Base-by-base conservation (phyloP, 2,797 vertebrate genomes). In the Acanthiza pusilla region DNA sequence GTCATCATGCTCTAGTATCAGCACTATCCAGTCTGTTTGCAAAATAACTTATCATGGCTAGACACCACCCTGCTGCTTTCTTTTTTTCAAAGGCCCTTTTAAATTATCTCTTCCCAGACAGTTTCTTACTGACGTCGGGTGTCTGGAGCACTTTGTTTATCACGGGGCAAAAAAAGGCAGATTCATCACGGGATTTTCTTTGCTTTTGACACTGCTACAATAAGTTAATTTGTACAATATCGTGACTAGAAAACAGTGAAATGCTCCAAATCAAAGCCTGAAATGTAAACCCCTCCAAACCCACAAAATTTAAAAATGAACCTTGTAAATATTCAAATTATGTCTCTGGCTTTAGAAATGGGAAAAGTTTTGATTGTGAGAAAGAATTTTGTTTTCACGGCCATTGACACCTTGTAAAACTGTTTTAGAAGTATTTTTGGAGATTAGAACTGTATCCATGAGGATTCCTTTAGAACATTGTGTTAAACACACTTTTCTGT, bases 141-240 rank as follows among this genome's bases (percentile, higher is more conserved):
- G 90, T 93, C 80, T 95, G 63, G 60, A 85, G 42, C 45, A 89
- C 58, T 92, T 93, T 91, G 92, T 95, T 96, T 94, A 89, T 94
- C 58, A 6, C 3, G 25, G 67, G 8, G 19, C 7, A 0, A 3
- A 40, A 75, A 54, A 79, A 38, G 17, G 81, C 72, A 88, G 90
- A 95, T 95, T 95, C 42, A 91, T 90, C 43, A 53, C 1, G 0
- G 58, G 74, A 94, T 93, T 95, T 89, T 79, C 65, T 90, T 88
- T 80, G 42, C 87, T 77, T 86, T 81, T 60, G 17, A 40, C 83
- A n/a, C 21, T 82, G 67, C 38, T 82, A 4, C 54, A 76, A 1
- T 30, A 81, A 92, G 17, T 78, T 86, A 38, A 61, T 66, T 62
- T 62, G 21, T 48, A 71, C 22, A 29, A 4, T 62, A 43, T 11